Evolutionary conservation across 1,140 invertebrate species (phyloP), one percentile per base, ranked within the genome.

Genomic region (Contarinia nasturtii): DNA sequence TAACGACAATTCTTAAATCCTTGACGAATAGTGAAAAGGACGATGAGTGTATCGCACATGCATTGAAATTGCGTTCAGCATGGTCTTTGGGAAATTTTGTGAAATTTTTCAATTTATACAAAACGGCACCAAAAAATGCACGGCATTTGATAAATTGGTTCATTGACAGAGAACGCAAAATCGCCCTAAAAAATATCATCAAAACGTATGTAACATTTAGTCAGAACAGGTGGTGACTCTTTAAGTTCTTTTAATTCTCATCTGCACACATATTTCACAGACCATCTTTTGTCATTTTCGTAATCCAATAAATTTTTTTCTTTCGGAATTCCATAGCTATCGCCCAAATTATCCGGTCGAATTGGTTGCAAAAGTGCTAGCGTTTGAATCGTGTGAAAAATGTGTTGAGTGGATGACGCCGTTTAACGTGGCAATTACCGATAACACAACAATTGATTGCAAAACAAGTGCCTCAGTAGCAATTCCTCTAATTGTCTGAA

Each of bases 121-220:
- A 74, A 50, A 64, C 63, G 43, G 82, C 93, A 18, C 94, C 94
- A 10, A 75, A 85, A 61, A 97, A 97, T 93, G 80, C 87, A n/a
- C 84, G 83, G 20, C 94, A 88, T 67, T 74, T 98, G 44, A 87
- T 98, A 67, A 91, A 97, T 67, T 95, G 91, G 91, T 96, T 97
- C 74, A 76, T 90, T 58, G 81, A 90, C 43, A 72, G 92, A 58
- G 90, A 94, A 62, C 72, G 93, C 59, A 94, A 89, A 68, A 67
- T 72, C 55, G 92, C 91, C 54, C 70, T 97, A 54, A 93, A 88
- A 69, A 60, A 63, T 44, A 86, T 97, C 62, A 78, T 97, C 53
- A 97, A 95, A 80, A 79, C 90, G 93, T 98, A 90, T 73, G 90
- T 93, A 65, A 53, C 27, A n/a, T n/a, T 54, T 38, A 50, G n/a